These are phyloP conservation scores for Gymnogyps californianus DNA, from an alignment of 2,113 vertebrate genomes.

Conservation along the genomic window DNA sequence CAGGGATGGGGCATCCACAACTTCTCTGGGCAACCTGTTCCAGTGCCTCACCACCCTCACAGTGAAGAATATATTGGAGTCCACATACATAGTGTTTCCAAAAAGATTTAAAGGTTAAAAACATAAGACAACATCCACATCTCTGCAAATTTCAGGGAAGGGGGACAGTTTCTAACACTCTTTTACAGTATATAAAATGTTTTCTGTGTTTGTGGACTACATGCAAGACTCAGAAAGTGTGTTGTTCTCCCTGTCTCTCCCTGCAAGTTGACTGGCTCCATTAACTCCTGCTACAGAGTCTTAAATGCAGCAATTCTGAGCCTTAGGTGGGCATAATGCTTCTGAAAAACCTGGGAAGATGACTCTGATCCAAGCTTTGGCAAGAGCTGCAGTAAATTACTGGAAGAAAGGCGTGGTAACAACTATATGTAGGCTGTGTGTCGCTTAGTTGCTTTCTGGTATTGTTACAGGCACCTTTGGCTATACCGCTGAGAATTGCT, in stretches of 20 bases:
- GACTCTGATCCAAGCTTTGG: neutral
- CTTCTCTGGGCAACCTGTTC: too few species aligned
- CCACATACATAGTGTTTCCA: neutral
- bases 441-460: neutral
- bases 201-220: neutral
- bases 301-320: neutral
- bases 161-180: neutral
- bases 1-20: too few species aligned
- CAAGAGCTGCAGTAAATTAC: neutral
- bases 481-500: neutral
- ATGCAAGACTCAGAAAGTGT: neutral
- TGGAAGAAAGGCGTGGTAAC: accelerated
- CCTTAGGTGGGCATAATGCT: neutral
- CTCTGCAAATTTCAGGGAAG: neutral
- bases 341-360: neutral
- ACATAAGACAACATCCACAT: accelerated
- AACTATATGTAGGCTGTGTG: neutral
- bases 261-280: neutral
- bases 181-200: neutral
- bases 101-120: neutral
- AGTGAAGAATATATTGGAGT: neutral
- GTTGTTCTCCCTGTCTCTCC: neutral
- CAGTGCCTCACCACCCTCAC: too few species aligned
- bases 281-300: neutral
- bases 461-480: neutral